A percentile compares a stretch with the other conserved stretches of the same genome.
phyloP scores from a whole-genome alignment of 1,140 invertebrate genomes.

The Neotoxoptera formosana region DNA sequence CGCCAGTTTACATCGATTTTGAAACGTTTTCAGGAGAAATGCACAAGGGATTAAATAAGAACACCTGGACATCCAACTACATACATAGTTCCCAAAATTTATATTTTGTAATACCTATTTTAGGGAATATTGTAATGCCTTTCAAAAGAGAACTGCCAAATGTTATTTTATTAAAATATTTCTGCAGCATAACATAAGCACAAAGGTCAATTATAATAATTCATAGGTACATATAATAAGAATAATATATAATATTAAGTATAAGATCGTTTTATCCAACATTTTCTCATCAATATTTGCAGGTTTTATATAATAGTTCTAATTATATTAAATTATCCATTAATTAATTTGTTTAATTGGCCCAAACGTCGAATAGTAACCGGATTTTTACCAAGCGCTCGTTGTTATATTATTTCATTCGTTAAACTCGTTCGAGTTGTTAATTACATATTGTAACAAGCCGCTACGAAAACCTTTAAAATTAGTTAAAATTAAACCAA shows the following conservation, averaged over 20 bases:
- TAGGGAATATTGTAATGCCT: background rate
- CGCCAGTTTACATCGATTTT: background rate
- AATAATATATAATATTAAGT: background rate
- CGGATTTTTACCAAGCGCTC: background rate
- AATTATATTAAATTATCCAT: background rate
- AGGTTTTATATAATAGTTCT: background rate
- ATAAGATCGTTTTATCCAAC: background rate
- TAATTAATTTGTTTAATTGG: slow-evolving; percentile 40
- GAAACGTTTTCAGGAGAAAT: background rate
- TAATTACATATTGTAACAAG: background rate
- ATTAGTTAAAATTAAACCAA: background rate
- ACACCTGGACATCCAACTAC: slow-evolving; percentile 37
- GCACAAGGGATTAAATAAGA: background rate
- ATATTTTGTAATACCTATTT: background rate
- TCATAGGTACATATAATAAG: background rate
- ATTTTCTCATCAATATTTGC: slow-evolving; percentile 2
- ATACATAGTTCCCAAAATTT: background rate
- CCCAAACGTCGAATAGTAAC: background rate
- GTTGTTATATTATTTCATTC: background rate
- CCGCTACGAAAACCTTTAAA: background rate
- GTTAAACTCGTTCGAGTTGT: background rate
- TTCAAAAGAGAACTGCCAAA: background rate
- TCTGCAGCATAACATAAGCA: background rate
- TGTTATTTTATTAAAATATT: background rate
- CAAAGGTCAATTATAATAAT: background rate